phyloP scores from a whole-genome alignment of 64 coral and sea anemone species.

The Platygyra sinensis region DNA sequence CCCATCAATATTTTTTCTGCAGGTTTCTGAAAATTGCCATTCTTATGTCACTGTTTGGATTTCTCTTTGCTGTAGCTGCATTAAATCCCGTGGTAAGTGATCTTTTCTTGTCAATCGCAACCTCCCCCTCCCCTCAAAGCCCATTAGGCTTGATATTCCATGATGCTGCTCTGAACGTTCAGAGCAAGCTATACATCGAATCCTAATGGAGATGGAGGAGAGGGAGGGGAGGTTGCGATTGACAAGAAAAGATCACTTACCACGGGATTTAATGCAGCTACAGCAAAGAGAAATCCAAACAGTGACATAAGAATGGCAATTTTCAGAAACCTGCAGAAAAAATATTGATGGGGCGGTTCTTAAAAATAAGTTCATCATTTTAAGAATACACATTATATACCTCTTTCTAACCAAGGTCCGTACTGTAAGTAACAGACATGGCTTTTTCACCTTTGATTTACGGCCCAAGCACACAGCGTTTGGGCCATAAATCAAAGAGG shows the following conservation, averaged over 20 bases:
- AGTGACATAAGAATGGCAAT: not conserved
- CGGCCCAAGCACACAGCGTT: too few species aligned
- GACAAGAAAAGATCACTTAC: not conserved
- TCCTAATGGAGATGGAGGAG: not conserved
- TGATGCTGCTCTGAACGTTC: too few species aligned
- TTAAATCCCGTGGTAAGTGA: conserved; percentile 33
- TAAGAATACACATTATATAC: too few species aligned
- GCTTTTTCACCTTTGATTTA: too few species aligned
- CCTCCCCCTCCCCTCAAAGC: not conserved
- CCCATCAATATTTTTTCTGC: not conserved
- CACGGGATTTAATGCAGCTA: conserved; percentile 31
- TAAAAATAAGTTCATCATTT: too few species aligned
- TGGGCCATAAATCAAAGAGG: too few species aligned
- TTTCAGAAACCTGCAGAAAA: not conserved
- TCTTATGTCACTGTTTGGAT: conserved; percentile 34
- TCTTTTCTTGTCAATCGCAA: not conserved
- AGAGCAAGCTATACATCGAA: too few species aligned
- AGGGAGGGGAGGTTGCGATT: not conserved
- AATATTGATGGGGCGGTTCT: not conserved
- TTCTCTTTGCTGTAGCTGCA: conserved; percentile 41
- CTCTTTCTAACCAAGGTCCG: too few species aligned
- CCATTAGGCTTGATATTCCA: too few species aligned
- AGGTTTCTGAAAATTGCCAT: not conserved
- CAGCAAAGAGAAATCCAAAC: conserved; percentile 54
- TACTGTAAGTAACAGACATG: too few species aligned